Evolutionary conservation across 2,113 vertebrate species (phyloP).

Genomic region (Bambusicola thoracicus): DNA sequence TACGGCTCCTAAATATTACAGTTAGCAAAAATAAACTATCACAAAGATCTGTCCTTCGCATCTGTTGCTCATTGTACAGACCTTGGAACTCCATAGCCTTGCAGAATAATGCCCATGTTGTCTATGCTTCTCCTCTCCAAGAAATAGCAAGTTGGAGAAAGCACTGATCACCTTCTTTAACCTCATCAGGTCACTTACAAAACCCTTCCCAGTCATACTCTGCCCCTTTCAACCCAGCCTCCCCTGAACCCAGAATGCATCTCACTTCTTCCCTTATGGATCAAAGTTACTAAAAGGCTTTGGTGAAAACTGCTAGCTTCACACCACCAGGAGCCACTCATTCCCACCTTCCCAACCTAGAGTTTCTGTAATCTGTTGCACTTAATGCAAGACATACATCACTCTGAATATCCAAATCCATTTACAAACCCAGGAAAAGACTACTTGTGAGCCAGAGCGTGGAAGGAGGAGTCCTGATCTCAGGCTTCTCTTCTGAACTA

Average conservation of each 20-base stretch:
- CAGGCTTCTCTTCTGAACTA: background rate
- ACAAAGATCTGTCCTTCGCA: background rate
- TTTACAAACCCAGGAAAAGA: background rate
- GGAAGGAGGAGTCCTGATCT: background rate
- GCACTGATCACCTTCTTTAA: conserved; percentile 11
- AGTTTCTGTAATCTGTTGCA: background rate
- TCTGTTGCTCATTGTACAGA: background rate
- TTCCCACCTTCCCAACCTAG: background rate
- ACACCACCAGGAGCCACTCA: background rate
- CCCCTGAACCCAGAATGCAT: background rate
- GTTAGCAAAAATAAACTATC: background rate
- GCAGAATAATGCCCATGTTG: conserved; percentile 1
- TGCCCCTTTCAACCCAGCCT: background rate
- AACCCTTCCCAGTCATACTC: background rate
- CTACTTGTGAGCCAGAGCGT: rapidly evolving
- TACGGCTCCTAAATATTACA: background rate
- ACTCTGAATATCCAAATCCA: background rate
- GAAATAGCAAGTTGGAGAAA: conserved; percentile 7
- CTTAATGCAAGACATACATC: background rate
- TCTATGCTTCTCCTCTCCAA: background rate
- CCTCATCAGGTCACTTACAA: background rate
- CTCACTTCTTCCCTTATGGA: background rate
- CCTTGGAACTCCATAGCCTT: background rate
- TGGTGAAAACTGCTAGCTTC: background rate
- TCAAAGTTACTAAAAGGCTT: background rate